phyloP scores from a whole-genome alignment of 2,888 invertebrate species.

The Adela reaumurella region DNA sequence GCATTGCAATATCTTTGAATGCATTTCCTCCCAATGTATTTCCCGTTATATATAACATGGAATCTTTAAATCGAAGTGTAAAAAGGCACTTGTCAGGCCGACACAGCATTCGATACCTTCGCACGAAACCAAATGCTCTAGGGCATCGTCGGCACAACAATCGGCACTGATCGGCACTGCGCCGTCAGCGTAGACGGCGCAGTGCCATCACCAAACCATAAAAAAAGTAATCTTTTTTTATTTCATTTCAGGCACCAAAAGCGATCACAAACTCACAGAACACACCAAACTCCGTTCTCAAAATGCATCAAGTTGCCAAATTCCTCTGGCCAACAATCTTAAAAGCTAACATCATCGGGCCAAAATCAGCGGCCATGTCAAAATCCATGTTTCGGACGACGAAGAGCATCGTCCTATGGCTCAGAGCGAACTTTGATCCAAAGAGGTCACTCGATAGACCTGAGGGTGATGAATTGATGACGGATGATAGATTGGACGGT shows the following conservation, averaged over 20 bases:
- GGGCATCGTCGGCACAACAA: too few relatives aligned
- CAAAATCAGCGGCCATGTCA: slow-evolving; percentile 34
- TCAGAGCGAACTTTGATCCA: slow-evolving; percentile 32
- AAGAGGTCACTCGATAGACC: slow-evolving; percentile 2
- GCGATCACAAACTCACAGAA: slow-evolving; percentile 19
- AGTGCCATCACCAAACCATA: too few relatives aligned
- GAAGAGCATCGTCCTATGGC: slow-evolving; percentile 31
- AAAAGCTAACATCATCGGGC: slow-evolving; percentile 34
- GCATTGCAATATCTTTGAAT: too few relatives aligned
- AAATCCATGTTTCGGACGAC: slow-evolving; percentile 29
- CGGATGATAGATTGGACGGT: not conserved
- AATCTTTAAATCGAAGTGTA: too few relatives aligned
- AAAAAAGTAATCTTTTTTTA: too few relatives aligned
- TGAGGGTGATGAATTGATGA: not conserved
- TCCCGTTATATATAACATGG: too few relatives aligned
- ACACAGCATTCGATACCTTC: too few relatives aligned
- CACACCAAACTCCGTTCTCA: slow-evolving; percentile 16
- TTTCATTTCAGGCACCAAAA: slow-evolving; percentile 28
- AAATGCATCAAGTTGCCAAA: slow-evolving; percentile 28
- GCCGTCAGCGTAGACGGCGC: too few relatives aligned
- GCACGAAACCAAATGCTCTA: too few relatives aligned
- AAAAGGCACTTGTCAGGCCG: too few relatives aligned
- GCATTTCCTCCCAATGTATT: too few relatives aligned
- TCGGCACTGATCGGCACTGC: too few relatives aligned
- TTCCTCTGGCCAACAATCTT: slow-evolving; percentile 29